Base-by-base conservation (phyloP, 2,113 vertebrate species). In the Laticauda laticaudata region DNA sequence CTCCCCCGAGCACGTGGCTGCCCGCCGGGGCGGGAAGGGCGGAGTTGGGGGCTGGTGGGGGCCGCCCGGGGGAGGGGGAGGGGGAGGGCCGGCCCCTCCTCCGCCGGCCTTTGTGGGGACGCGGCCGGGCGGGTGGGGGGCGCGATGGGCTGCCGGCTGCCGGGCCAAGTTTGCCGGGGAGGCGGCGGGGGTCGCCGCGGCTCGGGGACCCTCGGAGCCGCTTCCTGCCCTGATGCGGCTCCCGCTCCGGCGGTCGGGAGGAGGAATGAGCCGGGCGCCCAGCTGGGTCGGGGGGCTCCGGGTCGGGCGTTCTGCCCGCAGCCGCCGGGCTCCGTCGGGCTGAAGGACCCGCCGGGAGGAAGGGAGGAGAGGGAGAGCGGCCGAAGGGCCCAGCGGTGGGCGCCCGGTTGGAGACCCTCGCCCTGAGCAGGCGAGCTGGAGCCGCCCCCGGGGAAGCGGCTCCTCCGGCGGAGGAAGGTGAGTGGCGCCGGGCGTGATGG, bases 141-240 rank as follows among this genome's bases (percentile, higher is more conserved):
- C n/a, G 34, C 92, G 15, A 87, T 91, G 61, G 29, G 61, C 26
- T n/a, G 96, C 86, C 51, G 93, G 93, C 15, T 14, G 15, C 29
- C 14, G 29, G 53, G 87, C 43, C 10, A 26, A 86, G 43, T 86
- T 39, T 45, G 39, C 81, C 39, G 43, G 85, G 43, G 85, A 2
- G 85, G 85, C 39, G 43, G 21, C 9, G 85, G 85, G 85, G 85
- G 85, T 21, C 39, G 43, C 14, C 1, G 69, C 15, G n/a, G 69
- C n/a, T 69, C 14, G 64, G 64, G n/a, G n/a, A 3, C 15, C n/a
- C 69, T n/a, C 5, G n/a, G 69, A 34, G 69, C 5, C 15, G n/a
- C n/a, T 18, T 75, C 14, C n/a, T 18, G n/a, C 69, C n/a, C 69
- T 3, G 69, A 20, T 20, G 69, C n/a, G 69, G n/a, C 14, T n/a